phyloP scores from a whole-genome alignment of 2,888 invertebrate genomes.

The Troides helena region DNA sequence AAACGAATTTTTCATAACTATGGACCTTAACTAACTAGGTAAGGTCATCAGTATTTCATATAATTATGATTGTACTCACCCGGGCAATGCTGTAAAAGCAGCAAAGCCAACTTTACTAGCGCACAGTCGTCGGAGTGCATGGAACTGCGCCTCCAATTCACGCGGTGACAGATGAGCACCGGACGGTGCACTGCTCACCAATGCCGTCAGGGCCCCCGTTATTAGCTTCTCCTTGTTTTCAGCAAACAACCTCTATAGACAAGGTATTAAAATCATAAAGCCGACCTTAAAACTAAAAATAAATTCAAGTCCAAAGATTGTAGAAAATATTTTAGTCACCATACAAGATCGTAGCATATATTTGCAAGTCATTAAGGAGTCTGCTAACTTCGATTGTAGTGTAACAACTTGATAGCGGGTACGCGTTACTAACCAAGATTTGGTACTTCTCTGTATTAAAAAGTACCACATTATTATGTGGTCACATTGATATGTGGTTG shows the following conservation, averaged over 20 bases:
- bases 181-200: slow-evolving; percentile 70
- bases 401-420: too few relatives aligned
- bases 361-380: too few relatives aligned
- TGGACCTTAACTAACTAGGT: too few relatives aligned
- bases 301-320: neutral
- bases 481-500: too few relatives aligned
- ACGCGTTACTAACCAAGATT: too few relatives aligned
- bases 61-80: slow-evolving; percentile 73
- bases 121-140: slow-evolving; percentile 93
- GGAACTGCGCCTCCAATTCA: slow-evolving; percentile 96
- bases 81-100: slow-evolving; percentile 93
- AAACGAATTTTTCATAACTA: too few relatives aligned
- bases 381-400: too few relatives aligned
- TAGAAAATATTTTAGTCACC: too few relatives aligned
- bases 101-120: slow-evolving; percentile 99
- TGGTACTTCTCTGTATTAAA: too few relatives aligned
- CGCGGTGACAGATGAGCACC: slow-evolving; percentile 80
- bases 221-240: slow-evolving; percentile 99
- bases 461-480: too few relatives aligned
- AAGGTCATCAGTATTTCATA: neutral
- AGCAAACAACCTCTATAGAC: slow-evolving; percentile 92
- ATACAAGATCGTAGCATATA: too few relatives aligned
- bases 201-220: slow-evolving; percentile 90
- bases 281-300: neutral
- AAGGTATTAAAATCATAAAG: slow-evolving; percentile 8